Conservation (phyloP, 2,113 vertebrate species). For the Cisticola juncidis region DNA sequence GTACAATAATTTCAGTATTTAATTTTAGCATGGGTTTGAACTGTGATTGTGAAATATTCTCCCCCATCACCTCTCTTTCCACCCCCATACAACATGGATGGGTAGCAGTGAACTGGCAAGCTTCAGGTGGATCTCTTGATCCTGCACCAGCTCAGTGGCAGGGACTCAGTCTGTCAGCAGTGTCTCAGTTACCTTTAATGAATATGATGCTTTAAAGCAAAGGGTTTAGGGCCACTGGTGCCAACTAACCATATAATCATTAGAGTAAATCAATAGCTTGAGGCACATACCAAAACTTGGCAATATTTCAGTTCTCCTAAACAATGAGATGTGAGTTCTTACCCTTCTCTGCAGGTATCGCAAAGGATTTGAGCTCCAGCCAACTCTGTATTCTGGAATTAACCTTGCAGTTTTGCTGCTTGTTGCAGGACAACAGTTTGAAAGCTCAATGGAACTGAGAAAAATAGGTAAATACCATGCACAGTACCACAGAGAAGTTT, state of each 20-base stretch:
- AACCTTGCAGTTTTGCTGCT: conserved; percentile 92
- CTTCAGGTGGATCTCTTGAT: background rate
- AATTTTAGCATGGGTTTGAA: background rate
- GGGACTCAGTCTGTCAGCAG: background rate
- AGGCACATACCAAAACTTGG: background rate
- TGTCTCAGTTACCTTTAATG: background rate
- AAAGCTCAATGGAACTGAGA: conserved; percentile 91
- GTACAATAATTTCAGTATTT: background rate
- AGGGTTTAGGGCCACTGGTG: background rate
- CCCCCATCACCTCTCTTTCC: background rate
- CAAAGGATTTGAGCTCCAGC: conserved; percentile 93
- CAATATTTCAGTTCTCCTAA: background rate
- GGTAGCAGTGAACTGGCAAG: background rate
- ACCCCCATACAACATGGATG: background rate
- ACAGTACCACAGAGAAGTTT: background rate
- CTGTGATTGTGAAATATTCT: background rate
- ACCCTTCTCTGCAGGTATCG: conserved; percentile 83
- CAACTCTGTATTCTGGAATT: conserved; percentile 94
- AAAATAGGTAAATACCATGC: conserved; percentile 86
- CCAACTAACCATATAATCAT: background rate
- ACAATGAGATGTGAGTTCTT: background rate
- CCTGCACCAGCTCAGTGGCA: background rate
- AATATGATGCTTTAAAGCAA: background rate
- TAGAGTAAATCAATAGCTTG: background rate
- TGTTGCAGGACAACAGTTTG: conserved; percentile 91